Evolutionary conservation across 2,888 invertebrate species (phyloP).

Genomic region (Meteorus cinctellus): DNA sequence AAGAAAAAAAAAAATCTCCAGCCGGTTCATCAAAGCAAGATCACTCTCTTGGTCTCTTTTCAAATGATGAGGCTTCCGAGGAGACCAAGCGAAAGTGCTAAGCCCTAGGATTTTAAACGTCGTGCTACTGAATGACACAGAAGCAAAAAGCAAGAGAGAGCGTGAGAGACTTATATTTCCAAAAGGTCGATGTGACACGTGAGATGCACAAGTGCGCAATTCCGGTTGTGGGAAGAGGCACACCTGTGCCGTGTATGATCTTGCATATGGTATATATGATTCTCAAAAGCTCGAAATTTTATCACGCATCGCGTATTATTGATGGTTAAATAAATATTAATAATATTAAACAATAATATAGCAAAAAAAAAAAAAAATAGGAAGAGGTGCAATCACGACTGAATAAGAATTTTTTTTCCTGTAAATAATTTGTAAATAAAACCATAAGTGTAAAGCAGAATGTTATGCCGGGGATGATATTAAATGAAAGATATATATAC

Average conservation of each 20-base stretch:
- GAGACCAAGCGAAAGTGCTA: constrained; percentile 40
- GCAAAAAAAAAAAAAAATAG: constrained; percentile 8
- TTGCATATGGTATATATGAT: neutral
- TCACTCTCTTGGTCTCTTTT: constrained; percentile 25
- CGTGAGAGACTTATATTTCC: constrained; percentile 34
- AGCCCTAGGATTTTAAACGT: constrained; percentile 32
- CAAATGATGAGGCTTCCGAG: constrained; percentile 25
- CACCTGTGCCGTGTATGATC: constrained; percentile 49
- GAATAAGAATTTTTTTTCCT: constrained; percentile 32
- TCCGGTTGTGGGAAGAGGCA: constrained; percentile 53
- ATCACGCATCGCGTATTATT: neutral
- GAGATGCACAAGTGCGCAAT: constrained; percentile 51
- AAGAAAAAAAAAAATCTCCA: constrained; percentile 7
- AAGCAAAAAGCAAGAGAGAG: neutral
- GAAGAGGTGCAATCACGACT: constrained; percentile 43
- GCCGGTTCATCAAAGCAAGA: constrained; percentile 30
- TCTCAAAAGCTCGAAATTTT: constrained; percentile 5
- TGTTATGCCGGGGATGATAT: constrained; percentile 30
- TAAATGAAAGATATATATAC: constrained; percentile 18
- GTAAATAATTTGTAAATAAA: constrained; percentile 43
- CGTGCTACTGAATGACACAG: constrained; percentile 40
- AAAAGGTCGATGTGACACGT: constrained; percentile 38
- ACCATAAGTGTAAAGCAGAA: constrained; percentile 38
- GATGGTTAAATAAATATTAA: neutral
- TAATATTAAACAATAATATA: constrained; percentile 12